These are phyloP conservation scores for Pseudopipra pipra DNA, from an alignment of 2,113 vertebrate species.

Conservation along the genomic window DNA sequence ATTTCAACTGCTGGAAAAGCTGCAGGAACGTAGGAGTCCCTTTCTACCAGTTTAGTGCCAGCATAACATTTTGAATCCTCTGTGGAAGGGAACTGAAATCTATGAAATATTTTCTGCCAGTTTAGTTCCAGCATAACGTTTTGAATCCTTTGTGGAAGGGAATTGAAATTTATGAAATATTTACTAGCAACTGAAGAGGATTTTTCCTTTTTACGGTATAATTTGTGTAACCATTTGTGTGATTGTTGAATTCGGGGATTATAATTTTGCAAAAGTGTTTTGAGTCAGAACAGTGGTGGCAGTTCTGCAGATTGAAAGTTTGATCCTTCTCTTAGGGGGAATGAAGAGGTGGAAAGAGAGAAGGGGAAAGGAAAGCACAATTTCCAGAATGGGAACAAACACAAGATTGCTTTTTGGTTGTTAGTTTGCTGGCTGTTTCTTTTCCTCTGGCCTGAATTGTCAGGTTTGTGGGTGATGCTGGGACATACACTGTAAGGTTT, in stretches of 20 bases:
- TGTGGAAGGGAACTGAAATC: background rate
- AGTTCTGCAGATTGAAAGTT: background rate
- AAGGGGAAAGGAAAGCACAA: background rate
- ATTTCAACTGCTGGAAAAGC: background rate
- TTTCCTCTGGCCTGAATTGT: background rate
- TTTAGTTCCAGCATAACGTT: background rate
- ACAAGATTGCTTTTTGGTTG: background rate
- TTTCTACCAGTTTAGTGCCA: background rate
- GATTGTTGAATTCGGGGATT: background rate
- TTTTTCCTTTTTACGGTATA: background rate
- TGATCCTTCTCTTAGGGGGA: background rate
- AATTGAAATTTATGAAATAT: background rate
- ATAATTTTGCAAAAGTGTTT: background rate
- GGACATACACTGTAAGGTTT: background rate
- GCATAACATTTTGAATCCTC: background rate
- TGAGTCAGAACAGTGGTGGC: background rate
- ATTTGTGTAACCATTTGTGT: background rate
- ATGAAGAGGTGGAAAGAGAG: background rate
- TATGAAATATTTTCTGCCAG: background rate
- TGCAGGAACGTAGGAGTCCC: background rate
- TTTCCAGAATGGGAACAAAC: background rate
- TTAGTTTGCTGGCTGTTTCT: background rate
- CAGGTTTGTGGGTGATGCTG: background rate
- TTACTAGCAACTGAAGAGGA: background rate
- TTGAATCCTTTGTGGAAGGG: background rate